Base-by-base conservation (phyloP, 1,140 invertebrate genomes). In the Lordiphosa clarofinis region DNA sequence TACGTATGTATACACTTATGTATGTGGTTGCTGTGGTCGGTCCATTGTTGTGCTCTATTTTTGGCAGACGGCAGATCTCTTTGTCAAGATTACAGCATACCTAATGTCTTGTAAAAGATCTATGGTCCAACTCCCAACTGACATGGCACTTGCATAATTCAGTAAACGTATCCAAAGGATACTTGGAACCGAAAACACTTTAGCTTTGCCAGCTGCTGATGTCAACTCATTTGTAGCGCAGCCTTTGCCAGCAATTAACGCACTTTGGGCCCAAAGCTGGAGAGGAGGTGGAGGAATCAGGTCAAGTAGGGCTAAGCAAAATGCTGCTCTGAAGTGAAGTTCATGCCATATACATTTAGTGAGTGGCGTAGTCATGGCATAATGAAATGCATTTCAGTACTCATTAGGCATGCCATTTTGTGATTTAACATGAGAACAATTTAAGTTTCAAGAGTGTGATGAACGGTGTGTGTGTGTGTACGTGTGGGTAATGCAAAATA, bases 341-440 rank as follows among this genome's bases (percentile, higher is more conserved):
- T 79, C 44, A 36, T 71, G 38, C 59, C 55, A 11, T 43, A 44
- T 50, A 66, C 75, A 81, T 65, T 81, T 71, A 53, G 56, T 50
- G 49, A 56, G 11, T 13, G 43, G 2, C 4, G 12, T n/a, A 10
- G 24, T 12, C 21, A 6, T 60, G 63, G 53, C 53, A 57, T 79
- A 82, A 82, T 84, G 76, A 82, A 81, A 81, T 76, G 72, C 76
- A 82, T 76, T 81, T 81, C 67, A 84, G 72, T 44, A 56, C 76
- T 81, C 78, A 81, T 81, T 81, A 82, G 76, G 78, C 62, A 68
- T 70, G 78, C 76, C 76, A 82, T 82, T 82, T 81, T 71, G 62
- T 46, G 71, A 60, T 53, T 71, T 44, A 15, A 31, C 44, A 36
- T 31, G 52, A 56, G 31, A 44, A 53, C 35, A 63, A 53, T 46